Percentiles rank a stretch among this genome's conserved stretches.
Conservation (phyloP, 1,140 invertebrate species). For the Platorchestia sp. region DNA sequence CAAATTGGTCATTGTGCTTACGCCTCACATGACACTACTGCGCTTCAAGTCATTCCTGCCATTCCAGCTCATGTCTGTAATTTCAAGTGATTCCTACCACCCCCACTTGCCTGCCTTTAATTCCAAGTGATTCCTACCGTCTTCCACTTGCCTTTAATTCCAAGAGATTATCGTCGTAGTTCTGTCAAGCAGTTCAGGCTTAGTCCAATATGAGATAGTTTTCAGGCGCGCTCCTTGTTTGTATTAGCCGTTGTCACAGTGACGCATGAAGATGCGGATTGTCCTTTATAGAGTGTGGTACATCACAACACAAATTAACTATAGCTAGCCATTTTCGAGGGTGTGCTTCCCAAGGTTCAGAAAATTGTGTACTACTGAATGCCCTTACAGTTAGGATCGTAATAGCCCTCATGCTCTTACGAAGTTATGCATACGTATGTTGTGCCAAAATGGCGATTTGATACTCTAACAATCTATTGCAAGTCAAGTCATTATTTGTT, state of each 20-base stretch:
- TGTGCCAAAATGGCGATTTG: no score
- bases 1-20: conserved; percentile 50
- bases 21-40: neutral
- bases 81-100: neutral
- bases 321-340: neutral
- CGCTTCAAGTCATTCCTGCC: conserved; percentile 5
- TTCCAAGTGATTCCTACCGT: neutral
- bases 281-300: neutral
- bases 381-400: no score
- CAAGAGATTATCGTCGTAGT: neutral
- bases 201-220: neutral
- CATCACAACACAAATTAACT: neutral
- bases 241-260: neutral
- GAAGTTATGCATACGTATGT: no score
- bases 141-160: neutral
- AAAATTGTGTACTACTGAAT: neutral
- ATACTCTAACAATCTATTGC: no score
- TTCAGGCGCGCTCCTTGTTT: neutral
- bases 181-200: neutral
- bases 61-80: neutral
- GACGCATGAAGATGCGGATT: neutral
- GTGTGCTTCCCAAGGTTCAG: neutral
- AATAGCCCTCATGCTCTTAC: no score
- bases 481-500: no score
- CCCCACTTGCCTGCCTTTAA: conserved; percentile 6